Base-by-base conservation (phyloP, 2,113 vertebrate genomes). In the Oreochromis spilurus region DNA sequence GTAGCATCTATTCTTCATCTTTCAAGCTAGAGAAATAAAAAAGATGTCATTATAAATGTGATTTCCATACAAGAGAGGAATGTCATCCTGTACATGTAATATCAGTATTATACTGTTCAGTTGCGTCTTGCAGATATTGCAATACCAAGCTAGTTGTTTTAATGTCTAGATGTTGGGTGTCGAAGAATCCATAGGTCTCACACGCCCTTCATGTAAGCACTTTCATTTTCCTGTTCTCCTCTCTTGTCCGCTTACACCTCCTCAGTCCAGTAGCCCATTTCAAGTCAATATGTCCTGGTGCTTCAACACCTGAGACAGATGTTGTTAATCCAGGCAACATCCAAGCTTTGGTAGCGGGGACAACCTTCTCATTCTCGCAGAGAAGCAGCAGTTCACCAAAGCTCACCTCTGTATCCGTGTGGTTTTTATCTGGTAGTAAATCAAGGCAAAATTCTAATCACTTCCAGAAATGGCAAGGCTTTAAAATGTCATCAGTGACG, bases 241-340 rank as follows among this genome's bases (percentile, higher is more conserved):
- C 2, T 38, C 34, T 38, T 65, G 60, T 38, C 0, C 0, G 1
- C 60, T 38, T 65, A 65, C 19, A 65, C 0, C 60, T n/a, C 19
- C 19, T 65, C 19, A 38, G 1, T 65, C 60, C 60, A n/a, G 60
- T n/a, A 38, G 31, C 9, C 1, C 4, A 65, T 65, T n/a, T 38
- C 10, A 65, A 38, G 19, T 65, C 1, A 38, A 65, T 38, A 38
- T 13, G 34, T 38, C 34, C 60, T 38, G 34, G 10, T 65, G 34
- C 60, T 38, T 65, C 60, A 21, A 38, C 60, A 21, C 10, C 34
- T 13, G 19, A 1, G 10, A 38, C 10, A 65, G 34, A 21, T 65
- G 60, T 8, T 65, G 34, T n/a, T 38, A 38, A 38, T 65, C 34
- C 60, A 0, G 1, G 60, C 19, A 7, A 38, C 60, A 65, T 21